These are phyloP conservation scores for Seira sanloemensis DNA, from an alignment of 2,888 invertebrate species.

Conservation along the genomic window DNA sequence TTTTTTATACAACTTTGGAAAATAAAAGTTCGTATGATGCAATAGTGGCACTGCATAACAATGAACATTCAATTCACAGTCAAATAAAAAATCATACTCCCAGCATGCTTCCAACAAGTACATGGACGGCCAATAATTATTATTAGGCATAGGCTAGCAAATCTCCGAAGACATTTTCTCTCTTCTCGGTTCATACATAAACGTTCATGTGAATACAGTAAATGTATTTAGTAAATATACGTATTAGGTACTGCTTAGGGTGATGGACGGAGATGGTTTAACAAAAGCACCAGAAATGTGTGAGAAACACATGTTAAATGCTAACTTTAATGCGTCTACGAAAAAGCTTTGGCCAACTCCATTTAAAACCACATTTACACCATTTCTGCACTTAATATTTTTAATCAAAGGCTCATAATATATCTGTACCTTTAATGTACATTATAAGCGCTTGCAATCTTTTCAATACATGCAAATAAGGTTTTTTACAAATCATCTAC, in stretches of 20 bases:
- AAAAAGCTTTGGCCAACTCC: background rate
- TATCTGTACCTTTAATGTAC: no score
- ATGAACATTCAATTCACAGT: background rate
- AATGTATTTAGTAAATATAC: no score
- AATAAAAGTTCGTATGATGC: background rate
- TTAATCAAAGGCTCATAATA: background rate
- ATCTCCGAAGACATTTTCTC: background rate
- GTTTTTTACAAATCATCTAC: no score
- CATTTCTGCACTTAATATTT: background rate
- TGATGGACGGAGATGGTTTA: background rate
- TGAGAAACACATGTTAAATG: conserved; percentile 27
- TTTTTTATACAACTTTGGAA: background rate
- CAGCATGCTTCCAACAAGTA: background rate
- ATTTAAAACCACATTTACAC: no score
- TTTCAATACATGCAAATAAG: no score
- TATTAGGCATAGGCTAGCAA: no score
- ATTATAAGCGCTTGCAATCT: no score
- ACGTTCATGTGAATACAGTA: no score
- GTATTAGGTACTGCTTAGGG: background rate
- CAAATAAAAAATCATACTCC: conserved; percentile 6
- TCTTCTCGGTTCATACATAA: background rate
- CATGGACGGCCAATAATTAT: background rate
- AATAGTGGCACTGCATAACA: background rate
- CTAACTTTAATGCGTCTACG: conserved; percentile 4
- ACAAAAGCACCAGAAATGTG: conserved; percentile 16